Base-by-base conservation (phyloP, 2,113 vertebrate genomes). In the Dasyprocta punctata region DNA sequence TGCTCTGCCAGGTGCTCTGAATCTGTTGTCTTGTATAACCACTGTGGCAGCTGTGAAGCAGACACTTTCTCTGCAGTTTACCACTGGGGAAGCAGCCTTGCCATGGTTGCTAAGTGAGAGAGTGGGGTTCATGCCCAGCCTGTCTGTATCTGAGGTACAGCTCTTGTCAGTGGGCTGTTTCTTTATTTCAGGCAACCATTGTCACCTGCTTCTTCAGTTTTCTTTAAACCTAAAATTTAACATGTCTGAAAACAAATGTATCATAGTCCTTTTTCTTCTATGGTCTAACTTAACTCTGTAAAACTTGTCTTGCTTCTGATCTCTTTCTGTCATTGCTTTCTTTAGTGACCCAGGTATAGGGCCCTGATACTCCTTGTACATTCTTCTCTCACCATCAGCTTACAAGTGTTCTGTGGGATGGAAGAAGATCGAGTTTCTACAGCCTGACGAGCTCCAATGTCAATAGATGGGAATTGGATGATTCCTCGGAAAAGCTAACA, bases 391-490 rank as follows among this genome's bases (percentile, higher is more conserved):
- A 89, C 67, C 96, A 89, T 97, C 96, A 99, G 99, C 99, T 99
- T 89, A 98, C 99, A 96, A 98, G 98, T 3, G 98, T 99, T 97
- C 98, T 99, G 84, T 99, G 99, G 99, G 98, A 98, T 96, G 98
- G 94, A 60, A 98, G 98, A n/a, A 95, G 90, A 36, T 98, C 99
- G 38, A 98, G 97, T 58, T 99, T 99, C 91, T 99, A 99, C 95
- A 98, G 99, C 8, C 98, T 99, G 75, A 99, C 99, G 65, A 99
- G 98, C 86, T 99, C 99, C 88, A 99, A 96, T 60, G 98, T 99
- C 71, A 99, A 98, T 90, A 99, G 99, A 88, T 99, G 99, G 99
- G 99, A 99, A 98, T 96, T 99, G 92, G 99, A 99, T 30, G 99
- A 99, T 94, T 98, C 90, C 61, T 98, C 98, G 16, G 99, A 99